Conservation (phyloP, 1,140 invertebrate species). For the Dermatophagoides farinae region DNA sequence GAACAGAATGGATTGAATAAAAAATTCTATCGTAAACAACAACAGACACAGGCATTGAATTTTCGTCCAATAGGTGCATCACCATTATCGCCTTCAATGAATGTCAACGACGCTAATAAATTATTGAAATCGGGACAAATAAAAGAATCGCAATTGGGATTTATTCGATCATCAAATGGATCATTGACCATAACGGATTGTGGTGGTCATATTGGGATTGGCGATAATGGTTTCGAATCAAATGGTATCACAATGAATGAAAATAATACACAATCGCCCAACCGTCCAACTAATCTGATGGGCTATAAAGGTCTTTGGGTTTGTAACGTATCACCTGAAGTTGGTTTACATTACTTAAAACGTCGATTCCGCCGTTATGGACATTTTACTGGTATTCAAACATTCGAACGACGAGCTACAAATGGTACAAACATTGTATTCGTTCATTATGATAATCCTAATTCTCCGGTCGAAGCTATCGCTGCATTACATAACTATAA, state of each 20-base stretch:
- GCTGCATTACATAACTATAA: not conserved
- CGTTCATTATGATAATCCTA: constrained; percentile 9
- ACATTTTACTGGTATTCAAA: constrained; percentile 11
- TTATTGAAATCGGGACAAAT: too few relatives aligned
- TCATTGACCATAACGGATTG: too few relatives aligned
- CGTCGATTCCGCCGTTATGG: constrained; percentile 6
- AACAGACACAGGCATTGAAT: not conserved
- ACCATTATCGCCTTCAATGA: too few relatives aligned
- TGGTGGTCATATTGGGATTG: too few relatives aligned
- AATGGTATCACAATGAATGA: not conserved
- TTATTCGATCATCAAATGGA: too few relatives aligned
- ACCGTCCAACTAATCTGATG: constrained; percentile 10
- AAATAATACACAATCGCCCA: not conserved
- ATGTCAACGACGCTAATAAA: too few relatives aligned
- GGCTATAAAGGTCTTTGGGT: constrained; percentile 12
- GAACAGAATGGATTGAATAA: not conserved
- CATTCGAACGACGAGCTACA: constrained; percentile 8
- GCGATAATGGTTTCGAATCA: too few relatives aligned
- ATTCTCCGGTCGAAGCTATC: constrained; percentile 8
- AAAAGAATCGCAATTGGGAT: too few relatives aligned
- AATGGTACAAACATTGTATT: constrained; percentile 11
- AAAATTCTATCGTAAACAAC: not conserved
- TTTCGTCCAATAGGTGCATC: too few relatives aligned
- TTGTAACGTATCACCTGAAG: constrained; percentile 9
- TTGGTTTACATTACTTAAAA: not conserved